phyloP scores from a whole-genome alignment of 2,113 vertebrate genomes.

The Gnathonemus echidnorhynchus region DNA sequence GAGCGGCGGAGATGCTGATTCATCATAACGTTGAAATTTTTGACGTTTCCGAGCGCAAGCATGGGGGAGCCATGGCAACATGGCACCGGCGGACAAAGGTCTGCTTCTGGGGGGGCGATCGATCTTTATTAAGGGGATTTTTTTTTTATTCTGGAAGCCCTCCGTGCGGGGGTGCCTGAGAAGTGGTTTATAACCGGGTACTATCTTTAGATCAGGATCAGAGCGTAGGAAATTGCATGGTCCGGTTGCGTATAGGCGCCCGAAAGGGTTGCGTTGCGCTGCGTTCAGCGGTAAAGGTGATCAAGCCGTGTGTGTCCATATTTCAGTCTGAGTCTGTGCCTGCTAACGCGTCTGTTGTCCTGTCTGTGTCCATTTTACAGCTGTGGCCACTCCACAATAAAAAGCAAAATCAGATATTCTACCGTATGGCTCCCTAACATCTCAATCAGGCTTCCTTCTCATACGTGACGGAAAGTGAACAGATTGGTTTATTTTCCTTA shows the following conservation, averaged over 20 bases:
- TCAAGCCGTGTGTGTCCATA: neutral
- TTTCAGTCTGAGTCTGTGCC: neutral
- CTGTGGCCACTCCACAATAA: neutral
- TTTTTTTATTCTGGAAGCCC: neutral
- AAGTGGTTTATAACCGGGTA: neutral
- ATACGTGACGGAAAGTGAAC: neutral
- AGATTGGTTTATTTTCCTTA: neutral
- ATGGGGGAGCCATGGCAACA: constrained; percentile 38
- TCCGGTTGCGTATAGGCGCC: neutral
- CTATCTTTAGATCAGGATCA: neutral
- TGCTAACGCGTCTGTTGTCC: neutral
- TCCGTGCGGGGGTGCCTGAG: constrained; percentile 37
- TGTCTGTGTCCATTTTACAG: neutral
- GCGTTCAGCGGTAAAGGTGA: neutral
- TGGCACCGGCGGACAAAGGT: constrained; percentile 59
- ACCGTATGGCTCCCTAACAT: neutral
- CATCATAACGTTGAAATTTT: constrained; percentile 53
- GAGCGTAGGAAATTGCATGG: neutral
- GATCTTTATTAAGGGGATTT: constrained; percentile 45
- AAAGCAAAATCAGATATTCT: neutral
- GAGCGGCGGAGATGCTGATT: constrained; percentile 48
- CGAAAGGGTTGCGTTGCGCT: neutral
- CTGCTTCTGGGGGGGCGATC: constrained; percentile 46
- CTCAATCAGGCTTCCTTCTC: neutral
- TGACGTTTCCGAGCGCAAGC: constrained; percentile 48